Percentiles rank a stretch among this genome's conserved stretches.
Conservation (phyloP, 2,113 vertebrate species). For the Oryzias javanicus region DNA sequence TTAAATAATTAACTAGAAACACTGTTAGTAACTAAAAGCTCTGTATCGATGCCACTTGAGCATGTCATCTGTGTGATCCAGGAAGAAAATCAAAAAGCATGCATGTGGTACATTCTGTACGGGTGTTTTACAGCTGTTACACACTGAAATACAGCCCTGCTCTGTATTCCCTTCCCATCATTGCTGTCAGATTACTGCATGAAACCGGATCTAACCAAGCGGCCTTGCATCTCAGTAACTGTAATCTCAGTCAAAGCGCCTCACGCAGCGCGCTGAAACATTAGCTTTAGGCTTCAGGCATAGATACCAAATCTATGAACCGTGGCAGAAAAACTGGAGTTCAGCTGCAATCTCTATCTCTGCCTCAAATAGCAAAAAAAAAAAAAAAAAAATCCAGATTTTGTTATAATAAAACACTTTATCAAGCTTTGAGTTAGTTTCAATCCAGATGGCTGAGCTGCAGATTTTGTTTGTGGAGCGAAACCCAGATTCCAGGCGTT, state of each 20-base stretch:
- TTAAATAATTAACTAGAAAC: no score
- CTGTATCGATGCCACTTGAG: no score
- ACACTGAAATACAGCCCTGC: not conserved
- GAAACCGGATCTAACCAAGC: conserved; percentile 42
- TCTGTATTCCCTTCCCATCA: conserved; percentile 23
- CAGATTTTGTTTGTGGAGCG: conserved; percentile 13
- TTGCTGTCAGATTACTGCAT: conserved; percentile 30
- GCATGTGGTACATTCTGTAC: no score
- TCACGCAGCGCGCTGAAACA: conserved; percentile 49
- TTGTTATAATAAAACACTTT: not conserved
- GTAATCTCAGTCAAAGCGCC: conserved; percentile 34
- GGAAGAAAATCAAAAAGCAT: no score
- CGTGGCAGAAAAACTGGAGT: conserved; percentile 42
- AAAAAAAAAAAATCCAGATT: not conserved
- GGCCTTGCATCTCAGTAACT: conserved; percentile 5
- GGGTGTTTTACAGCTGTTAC: not conserved
- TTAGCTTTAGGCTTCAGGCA: conserved; percentile 45
- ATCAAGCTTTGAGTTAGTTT: not conserved
- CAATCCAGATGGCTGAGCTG: not conserved
- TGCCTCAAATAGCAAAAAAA: not conserved
- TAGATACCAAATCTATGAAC: conserved; percentile 54
- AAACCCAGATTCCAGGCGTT: conserved; percentile 44
- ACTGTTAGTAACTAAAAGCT: no score
- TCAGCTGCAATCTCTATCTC: not conserved
- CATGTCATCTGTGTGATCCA: no score